Evolutionary conservation across 2,888 invertebrate species (phyloP), one percentile per base, ranked within the genome.

Genomic region (Tolmerus cingulatus): DNA sequence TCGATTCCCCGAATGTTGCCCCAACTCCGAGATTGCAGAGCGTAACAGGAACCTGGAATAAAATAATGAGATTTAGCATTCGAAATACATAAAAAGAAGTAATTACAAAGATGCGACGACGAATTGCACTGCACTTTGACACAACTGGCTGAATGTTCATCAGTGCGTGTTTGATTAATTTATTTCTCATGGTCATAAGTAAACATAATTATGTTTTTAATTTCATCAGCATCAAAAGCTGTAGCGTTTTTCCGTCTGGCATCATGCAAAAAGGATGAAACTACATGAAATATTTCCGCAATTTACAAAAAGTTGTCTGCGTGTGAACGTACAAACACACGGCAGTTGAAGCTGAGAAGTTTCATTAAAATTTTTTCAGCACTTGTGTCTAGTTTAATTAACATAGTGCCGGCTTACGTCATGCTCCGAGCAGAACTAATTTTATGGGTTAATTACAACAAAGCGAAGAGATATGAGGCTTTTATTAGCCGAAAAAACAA

Each of bases 1-100:
- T 95, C 86, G 95, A 95, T 93, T 96, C 96, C 0, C 96, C 96
- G 91, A 96, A 96, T 87, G 96, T 96, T 88, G 96, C 95, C 34
- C 96, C 96, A 88, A 95, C 95, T 76, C 95, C 95, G 88, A 96
- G 93, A 88, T 95, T 95, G 91, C 96, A 95, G 90, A 96, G 91
- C 43, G 95, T 95, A 86, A 95, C 94, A 40, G 95, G 94, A 90
- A 94, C 94, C 96, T 96, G 93, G 23, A 93, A 93, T 1, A 23
- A 81, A 82, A n/a, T 8, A 30, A 46, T 46, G 0, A 8, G 12
- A 66, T 66, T 66, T 66, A 23, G 3, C 2, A 23, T 19, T 27
- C 9, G 5, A 66, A 2, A 12, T 51, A 19, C 3, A 51, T 8
- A 51, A n/a, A 51, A 1, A 51, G 51, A 19, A 51, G 8, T 51